Conservation (phyloP, 1,140 invertebrate genomes). For the Calycopis cecrops region DNA sequence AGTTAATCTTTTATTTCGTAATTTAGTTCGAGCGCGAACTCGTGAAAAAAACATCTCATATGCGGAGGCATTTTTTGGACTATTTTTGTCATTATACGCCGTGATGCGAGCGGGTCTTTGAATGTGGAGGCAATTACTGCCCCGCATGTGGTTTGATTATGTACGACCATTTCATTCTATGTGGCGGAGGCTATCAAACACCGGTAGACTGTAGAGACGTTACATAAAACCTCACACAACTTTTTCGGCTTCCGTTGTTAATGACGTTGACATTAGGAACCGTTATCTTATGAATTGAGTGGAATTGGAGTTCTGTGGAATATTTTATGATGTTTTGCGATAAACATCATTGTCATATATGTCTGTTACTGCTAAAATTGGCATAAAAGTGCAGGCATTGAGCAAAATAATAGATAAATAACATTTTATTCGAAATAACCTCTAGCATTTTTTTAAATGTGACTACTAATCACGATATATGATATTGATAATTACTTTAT, state of each 20-base stretch:
- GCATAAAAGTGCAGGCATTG: too few relatives aligned
- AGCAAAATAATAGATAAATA: too few relatives aligned
- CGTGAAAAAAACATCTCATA: constrained; percentile 72
- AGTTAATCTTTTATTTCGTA: constrained; percentile 76
- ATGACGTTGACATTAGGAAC: constrained; percentile 60
- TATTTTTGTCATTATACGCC: constrained; percentile 75
- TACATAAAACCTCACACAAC: constrained; percentile 61
- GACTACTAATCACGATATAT: too few relatives aligned
- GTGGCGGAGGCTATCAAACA: constrained; percentile 49
- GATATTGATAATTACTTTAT: too few relatives aligned
- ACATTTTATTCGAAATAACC: too few relatives aligned
- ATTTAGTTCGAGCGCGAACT: constrained; percentile 71
- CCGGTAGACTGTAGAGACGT: constrained; percentile 62
- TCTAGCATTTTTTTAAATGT: too few relatives aligned
- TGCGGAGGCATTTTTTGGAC: constrained; percentile 70
- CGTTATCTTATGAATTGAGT: constrained; percentile 58
- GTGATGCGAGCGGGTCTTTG: constrained; percentile 71
- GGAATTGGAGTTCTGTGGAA: constrained; percentile 19
- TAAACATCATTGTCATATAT: constrained; percentile 3
- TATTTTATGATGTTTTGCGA: not conserved
- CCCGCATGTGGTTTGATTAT: constrained; percentile 74
- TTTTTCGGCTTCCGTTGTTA: constrained; percentile 70
- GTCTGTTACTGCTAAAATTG: not conserved
- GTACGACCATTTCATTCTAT: constrained; percentile 65
- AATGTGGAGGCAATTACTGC: constrained; percentile 73